A percentile compares a stretch with the other conserved stretches of the same genome.
These are phyloP conservation scores for Mythimna lalbum DNA, from an alignment of 2,888 invertebrate genomes.

Conservation along the genomic window DNA sequence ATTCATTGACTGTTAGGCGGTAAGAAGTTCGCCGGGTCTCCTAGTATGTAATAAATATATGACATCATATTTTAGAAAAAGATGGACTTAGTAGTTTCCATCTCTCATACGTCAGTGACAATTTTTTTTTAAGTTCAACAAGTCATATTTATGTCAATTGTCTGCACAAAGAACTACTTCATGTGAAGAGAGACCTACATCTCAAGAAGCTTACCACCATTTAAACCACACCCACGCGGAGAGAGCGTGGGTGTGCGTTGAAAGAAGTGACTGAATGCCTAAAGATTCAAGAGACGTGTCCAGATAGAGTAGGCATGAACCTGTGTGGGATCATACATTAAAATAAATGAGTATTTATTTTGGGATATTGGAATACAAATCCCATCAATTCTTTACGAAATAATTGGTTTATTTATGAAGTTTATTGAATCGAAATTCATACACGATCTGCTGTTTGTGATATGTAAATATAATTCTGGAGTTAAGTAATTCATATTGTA, in stretches of 20 bases:
- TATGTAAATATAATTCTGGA: neutral
- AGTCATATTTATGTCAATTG: neutral
- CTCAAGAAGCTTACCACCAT: constrained; percentile 11
- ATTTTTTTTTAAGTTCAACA: neutral
- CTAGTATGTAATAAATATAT: too few relatives aligned
- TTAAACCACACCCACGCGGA: constrained; percentile 14
- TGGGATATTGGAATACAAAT: neutral
- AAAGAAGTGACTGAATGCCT: constrained; percentile 26
- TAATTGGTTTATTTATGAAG: neutral
- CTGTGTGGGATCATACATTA: neutral
- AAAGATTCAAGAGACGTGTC: neutral
- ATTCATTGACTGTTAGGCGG: too few relatives aligned
- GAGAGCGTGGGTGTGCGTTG: constrained; percentile 18
- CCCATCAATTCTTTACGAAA: neutral
- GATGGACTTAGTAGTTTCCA: neutral
- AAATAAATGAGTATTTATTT: constrained; percentile 17
- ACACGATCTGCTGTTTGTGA: neutral
- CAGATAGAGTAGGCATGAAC: neutral
- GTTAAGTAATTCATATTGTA: neutral
- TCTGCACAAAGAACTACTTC: neutral
- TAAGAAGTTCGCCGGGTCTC: too few relatives aligned
- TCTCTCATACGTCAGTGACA: neutral
- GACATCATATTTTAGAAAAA: too few relatives aligned
- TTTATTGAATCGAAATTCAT: neutral
- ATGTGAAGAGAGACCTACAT: constrained; percentile 3